Evolutionary conservation across 2,113 vertebrate species (phyloP).

Genomic region (Tychaedon coryphoeus): DNA sequence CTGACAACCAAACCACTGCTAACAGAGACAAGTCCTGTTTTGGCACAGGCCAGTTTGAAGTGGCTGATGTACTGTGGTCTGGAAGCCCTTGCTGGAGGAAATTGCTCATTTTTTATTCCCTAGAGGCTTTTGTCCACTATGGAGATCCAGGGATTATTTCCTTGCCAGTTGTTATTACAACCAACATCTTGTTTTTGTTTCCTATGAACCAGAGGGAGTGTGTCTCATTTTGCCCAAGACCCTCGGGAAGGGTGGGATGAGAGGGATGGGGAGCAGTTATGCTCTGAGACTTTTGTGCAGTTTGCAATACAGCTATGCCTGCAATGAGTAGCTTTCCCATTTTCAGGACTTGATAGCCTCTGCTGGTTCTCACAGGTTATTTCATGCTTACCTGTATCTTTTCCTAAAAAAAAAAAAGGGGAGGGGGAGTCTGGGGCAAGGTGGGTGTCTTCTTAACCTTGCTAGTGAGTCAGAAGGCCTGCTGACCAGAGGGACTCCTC

Average conservation of each 20-base stretch:
- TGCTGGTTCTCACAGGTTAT: not conserved
- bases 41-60: not conserved
- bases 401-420: not conserved
- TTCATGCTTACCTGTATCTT: not conserved
- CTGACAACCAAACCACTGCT: not conserved
- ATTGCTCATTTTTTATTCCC: not conserved
- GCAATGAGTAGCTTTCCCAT: not conserved
- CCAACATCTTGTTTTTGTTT: not conserved
- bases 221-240: not conserved
- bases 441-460: not conserved
- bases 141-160: not conserved
- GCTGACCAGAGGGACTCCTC: not conserved
- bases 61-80: not conserved
- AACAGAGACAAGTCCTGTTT: not conserved
- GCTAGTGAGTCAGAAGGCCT: not conserved
- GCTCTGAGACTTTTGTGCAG: fast-evolving
- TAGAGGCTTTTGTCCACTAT: not conserved
- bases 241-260: fast-evolving
- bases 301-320: not conserved
- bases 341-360: not conserved
- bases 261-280: not conserved
- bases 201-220: not conserved
- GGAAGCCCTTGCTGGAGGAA: not conserved
- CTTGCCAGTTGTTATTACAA: not conserved
- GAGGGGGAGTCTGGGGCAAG: fast-evolving